Evolutionary conservation across 1,140 invertebrate genomes (phyloP), one percentile per base, ranked within the genome.

Genomic region (Acromyrmex charruanus): DNA sequence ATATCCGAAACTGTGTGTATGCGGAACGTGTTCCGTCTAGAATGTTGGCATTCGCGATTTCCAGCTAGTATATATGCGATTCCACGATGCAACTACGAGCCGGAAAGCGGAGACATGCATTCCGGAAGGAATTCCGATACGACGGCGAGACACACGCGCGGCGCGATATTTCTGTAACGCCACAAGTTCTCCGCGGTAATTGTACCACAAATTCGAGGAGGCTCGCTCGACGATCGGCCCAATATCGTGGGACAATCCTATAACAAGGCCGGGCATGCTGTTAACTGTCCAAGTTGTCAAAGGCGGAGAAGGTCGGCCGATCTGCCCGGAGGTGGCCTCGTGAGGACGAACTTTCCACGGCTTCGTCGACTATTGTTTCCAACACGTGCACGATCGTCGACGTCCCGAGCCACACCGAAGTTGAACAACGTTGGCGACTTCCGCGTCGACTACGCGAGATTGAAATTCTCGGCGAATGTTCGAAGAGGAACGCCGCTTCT

Each of bases 231-330:
- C 69, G 25, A n/a, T 21, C 35, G 53, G 12, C 31, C n/a, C 51
- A 58, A 51, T 82, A 44, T 51, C 51, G 18, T 59, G 53, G 61
- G 66, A 61, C 58, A 87, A 81, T 53, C 28, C 84, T 51, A 39
- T 39, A 59, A n/a, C 51, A 16, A 12, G 28, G 44, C 25, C 31
- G 63, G 25, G 28, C 49, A 12, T 16, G 21, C n/a, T 82, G 85
- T 80, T 89, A 89, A 91, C 90, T 91, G 90, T 91, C 90, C 31
- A 91, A 91, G 85, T 91, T 89, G 90, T 91, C 90, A 91, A 87
- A 87, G 87, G 49, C 39, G 53, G 31, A 25, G 44, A 31, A 59
- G 39, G 87, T 51, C 44, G 66, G n/a, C 53, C 71, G 84, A 88
- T 88, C 72, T 66, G 72, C n/a, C 25, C 58, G 21, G 65, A 25